Evolutionary conservation across 2,113 vertebrate species (phyloP).

Genomic region (Tautogolabrus adspersus): DNA sequence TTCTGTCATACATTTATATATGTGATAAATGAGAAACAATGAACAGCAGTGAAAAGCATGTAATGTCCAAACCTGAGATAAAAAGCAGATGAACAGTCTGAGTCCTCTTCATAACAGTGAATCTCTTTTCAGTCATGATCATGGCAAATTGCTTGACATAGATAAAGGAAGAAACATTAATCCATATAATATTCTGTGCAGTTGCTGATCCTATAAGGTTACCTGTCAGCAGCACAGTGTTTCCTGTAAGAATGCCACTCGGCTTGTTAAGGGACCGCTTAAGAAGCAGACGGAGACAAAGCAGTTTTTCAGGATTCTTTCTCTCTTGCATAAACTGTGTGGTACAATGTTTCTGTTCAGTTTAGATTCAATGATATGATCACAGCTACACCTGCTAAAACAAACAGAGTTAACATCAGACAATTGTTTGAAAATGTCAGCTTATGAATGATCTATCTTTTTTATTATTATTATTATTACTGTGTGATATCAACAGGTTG

Average conservation of each 20-base stretch:
- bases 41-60: neutral
- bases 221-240: constrained; percentile 3
- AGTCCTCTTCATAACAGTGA: constrained; percentile 23
- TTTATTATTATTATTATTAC: neutral
- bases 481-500: neutral
- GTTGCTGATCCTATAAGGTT: neutral
- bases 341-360: neutral
- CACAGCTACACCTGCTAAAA: neutral
- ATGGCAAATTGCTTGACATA: neutral
- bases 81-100: constrained; percentile 49
- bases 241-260: constrained; percentile 62
- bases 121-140: constrained; percentile 26
- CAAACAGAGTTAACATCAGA: neutral
- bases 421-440: neutral
- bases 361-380: neutral
- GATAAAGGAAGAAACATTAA: neutral
- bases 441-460: neutral
- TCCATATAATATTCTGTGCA: neutral
- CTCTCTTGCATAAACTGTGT: neutral
- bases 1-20: neutral
- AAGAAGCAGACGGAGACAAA: constrained; percentile 7
- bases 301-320: constrained; percentile 63
- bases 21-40: neutral
- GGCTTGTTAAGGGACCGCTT: constrained; percentile 46
- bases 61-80: constrained; percentile 68